Evolutionary conservation across 2,888 invertebrate species (phyloP), one percentile per base, ranked within the genome.

Genomic region (Metellina segmentata): DNA sequence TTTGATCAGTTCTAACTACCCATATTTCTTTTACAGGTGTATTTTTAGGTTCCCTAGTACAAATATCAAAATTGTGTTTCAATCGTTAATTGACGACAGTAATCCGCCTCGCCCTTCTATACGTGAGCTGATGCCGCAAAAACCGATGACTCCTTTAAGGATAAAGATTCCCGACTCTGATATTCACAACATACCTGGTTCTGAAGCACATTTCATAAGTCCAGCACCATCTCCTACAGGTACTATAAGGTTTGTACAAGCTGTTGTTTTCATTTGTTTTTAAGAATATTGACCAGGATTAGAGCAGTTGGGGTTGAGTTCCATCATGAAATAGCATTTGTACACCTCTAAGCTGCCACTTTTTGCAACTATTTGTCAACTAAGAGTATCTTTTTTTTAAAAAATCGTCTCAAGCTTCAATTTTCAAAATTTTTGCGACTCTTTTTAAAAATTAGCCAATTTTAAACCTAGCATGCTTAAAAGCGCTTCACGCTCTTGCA

Each of bases 41-140:
- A 97, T 97, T 93, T 97, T 99, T 94, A 97, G 99, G 94, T 99
- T 99, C 96, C 99, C 99, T 93, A 99, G 98, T 95, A 99, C 99
- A 95, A 98, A 97, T 95, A 99, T 99, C 95, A 97, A 98, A 94
- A 96, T 99, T 94, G 96, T 97, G 95, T 99, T 99, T 96, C 98
- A 98, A 95, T 98, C 98, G 90, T 96, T 99, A 95, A 97, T 98
- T 94, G 97, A 98, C 95, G 97, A 97, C 94, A 96, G 96, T 78
- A 11, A 11, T 11, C 95, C 94, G 94, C 96, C 94, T 94, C 95
- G 89, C 6, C 82, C 93, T 34, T 95, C 61, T 95, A 95, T 19
- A 19, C 78, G 87, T 6, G 90, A 87, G 53, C 77, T 87, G 16
- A 95, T 95, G 48, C 96, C 95, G 93, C 95, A 95, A 93, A 91